Conservation (phyloP, 2,888 invertebrate genomes). For the Catocala nupta region DNA sequence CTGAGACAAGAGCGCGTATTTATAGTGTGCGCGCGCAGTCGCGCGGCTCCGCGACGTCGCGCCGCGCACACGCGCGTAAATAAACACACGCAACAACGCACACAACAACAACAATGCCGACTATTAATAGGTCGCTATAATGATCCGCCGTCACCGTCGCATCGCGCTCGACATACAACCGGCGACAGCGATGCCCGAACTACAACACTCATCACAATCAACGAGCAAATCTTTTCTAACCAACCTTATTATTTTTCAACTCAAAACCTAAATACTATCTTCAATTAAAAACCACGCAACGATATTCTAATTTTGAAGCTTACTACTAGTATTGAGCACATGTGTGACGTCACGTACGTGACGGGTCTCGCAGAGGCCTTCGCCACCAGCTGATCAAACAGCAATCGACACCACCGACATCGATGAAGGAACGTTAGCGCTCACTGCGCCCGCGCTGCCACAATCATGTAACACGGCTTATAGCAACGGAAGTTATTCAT, state of each 20-base stretch:
- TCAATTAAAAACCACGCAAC: background rate
- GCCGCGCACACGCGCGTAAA: conserved; percentile 36
- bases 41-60: conserved; percentile 13
- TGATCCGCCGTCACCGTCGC: conserved; percentile 46
- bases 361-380: conserved; percentile 5
- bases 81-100: conserved; percentile 48
- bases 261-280: too few relatives aligned
- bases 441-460: background rate
- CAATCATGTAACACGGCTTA: conserved; percentile 5
- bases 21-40: conserved; percentile 31
- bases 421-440: background rate
- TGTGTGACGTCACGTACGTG: conserved; percentile 22
- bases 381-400: conserved; percentile 38
- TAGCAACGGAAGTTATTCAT: conserved; percentile 37
- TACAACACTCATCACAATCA: too few relatives aligned
- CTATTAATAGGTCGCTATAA: conserved; percentile 66
- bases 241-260: too few relatives aligned
- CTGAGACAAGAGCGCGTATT: conserved; percentile 53
- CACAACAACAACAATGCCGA: conserved; percentile 58
- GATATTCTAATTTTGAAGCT: too few relatives aligned
- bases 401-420: background rate
- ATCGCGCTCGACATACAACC: conserved; percentile 4
- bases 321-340: conserved; percentile 3
- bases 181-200: too few relatives aligned
- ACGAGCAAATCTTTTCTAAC: too few relatives aligned